phyloP scores from a whole-genome alignment of 2,888 invertebrate species.

The Synergus umbraculus region DNA sequence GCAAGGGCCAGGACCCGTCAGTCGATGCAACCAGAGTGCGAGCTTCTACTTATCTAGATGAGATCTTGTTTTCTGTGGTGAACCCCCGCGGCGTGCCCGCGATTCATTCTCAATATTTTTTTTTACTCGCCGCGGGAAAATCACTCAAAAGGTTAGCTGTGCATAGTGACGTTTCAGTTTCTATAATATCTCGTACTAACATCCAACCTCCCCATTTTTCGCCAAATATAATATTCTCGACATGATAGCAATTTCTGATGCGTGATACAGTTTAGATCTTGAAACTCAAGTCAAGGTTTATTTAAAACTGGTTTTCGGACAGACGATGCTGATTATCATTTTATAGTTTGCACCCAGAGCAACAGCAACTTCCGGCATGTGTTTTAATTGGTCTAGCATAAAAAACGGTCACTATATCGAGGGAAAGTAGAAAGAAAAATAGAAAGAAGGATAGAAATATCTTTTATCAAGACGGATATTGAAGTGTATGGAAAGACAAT shows the following conservation, averaged over 20 bases:
- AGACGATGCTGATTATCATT: no score
- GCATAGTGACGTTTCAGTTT: conserved; percentile 34
- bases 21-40: conserved; percentile 56
- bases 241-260: conserved; percentile 5
- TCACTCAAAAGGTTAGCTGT: conserved; percentile 57
- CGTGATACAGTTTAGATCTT: neutral
- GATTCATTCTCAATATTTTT: conserved; percentile 70
- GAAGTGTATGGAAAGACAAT: neutral
- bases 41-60: conserved; percentile 75
- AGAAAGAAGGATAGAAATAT: neutral
- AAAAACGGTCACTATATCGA: neutral
- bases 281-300: neutral
- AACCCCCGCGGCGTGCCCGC: conserved; percentile 67
- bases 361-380: no score
- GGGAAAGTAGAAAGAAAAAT: neutral
- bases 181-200: conserved; percentile 6
- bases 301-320: no score
- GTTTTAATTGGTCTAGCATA: no score
- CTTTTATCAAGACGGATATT: neutral
- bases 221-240: conserved; percentile 33
- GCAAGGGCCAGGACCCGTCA: conserved; percentile 55
- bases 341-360: no score
- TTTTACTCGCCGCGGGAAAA: conserved; percentile 65
- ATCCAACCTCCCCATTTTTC: conserved; percentile 6
- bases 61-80: conserved; percentile 74